phyloP scores from a whole-genome alignment of 2,113 vertebrate species.

The Melanocharis versteri region DNA sequence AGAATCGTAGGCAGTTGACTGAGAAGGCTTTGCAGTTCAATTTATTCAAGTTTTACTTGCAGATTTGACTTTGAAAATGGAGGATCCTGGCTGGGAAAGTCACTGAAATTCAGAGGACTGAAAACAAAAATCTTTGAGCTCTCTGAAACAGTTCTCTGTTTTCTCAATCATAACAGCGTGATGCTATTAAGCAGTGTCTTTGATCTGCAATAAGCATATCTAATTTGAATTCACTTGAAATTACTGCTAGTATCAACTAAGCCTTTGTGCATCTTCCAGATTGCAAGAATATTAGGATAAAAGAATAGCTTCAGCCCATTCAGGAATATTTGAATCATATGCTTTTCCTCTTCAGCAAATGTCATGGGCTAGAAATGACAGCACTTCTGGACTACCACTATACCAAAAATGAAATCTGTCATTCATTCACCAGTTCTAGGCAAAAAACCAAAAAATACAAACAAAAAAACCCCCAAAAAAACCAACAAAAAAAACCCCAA shows the following conservation, averaged over 20 bases:
- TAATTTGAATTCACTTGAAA: slow-evolving; percentile 51
- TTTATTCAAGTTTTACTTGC: background rate
- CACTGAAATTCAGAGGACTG: background rate
- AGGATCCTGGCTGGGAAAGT: background rate
- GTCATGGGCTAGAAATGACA: background rate
- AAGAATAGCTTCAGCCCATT: background rate
- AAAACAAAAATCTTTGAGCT: background rate
- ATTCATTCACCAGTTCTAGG: background rate
- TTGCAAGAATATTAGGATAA: background rate
- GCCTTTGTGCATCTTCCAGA: background rate
- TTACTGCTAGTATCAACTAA: background rate
- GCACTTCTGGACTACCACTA: background rate
- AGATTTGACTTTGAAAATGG: slow-evolving; percentile 3
- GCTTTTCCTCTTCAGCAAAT: background rate
- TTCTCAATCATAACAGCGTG: background rate
- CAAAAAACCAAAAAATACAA: too few relatives aligned
- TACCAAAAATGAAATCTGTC: background rate
- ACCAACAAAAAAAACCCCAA: fast-evolving
- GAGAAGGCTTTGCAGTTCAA: background rate
- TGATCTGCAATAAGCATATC: slow-evolving; percentile 29
- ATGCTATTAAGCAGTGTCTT: background rate
- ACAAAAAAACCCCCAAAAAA: fast-evolving
- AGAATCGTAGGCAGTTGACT: background rate
- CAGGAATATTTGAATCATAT: background rate
- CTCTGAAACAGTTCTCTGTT: background rate